A percentile compares a stretch with the other conserved stretches of the same genome.
These are phyloP conservation scores for Drosophila grimshawi DNA, from an alignment of 1,140 invertebrate species.

Conservation along the genomic window DNA sequence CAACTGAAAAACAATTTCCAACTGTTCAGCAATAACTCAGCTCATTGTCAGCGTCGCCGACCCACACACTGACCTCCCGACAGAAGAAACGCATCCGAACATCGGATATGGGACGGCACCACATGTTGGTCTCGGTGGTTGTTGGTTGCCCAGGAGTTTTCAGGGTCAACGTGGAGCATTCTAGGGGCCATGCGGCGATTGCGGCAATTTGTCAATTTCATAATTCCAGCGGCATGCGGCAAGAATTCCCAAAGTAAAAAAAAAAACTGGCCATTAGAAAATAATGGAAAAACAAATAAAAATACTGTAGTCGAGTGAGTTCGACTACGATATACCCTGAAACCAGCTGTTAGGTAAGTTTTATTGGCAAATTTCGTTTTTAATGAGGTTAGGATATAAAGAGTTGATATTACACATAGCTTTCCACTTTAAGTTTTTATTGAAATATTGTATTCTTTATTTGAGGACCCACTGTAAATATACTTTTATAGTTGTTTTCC, in stretches of 20 bases:
- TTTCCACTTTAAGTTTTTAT: no score
- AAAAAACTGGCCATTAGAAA: constrained; percentile 31
- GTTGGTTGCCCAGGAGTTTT: constrained; percentile 52
- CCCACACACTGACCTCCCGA: constrained; percentile 72
- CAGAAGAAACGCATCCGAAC: constrained; percentile 20
- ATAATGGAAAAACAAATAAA: background rate
- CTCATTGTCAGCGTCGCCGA: constrained; percentile 68
- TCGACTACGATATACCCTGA: background rate
- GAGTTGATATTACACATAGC: no score
- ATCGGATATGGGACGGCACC: constrained; percentile 34
- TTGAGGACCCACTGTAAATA: background rate
- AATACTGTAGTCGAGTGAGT: no score
- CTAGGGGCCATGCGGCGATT: constrained; percentile 64
- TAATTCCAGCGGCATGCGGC: constrained; percentile 63
- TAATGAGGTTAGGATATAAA: no score
- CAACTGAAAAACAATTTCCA: constrained; percentile 73
- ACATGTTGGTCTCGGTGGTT: constrained; percentile 31
- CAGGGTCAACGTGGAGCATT: constrained; percentile 62
- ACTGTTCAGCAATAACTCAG: constrained; percentile 75
- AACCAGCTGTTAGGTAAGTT: no score
- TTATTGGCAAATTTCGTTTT: no score
- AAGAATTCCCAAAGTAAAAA: constrained; percentile 28
- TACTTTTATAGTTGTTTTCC: constrained; percentile 21
- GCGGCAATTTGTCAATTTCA: constrained; percentile 80
- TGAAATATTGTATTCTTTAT: no score